Percentiles rank a stretch among this genome's conserved stretches.
Conservation (phyloP, 2,113 vertebrate species). For the Stigmatopora argus region DNA sequence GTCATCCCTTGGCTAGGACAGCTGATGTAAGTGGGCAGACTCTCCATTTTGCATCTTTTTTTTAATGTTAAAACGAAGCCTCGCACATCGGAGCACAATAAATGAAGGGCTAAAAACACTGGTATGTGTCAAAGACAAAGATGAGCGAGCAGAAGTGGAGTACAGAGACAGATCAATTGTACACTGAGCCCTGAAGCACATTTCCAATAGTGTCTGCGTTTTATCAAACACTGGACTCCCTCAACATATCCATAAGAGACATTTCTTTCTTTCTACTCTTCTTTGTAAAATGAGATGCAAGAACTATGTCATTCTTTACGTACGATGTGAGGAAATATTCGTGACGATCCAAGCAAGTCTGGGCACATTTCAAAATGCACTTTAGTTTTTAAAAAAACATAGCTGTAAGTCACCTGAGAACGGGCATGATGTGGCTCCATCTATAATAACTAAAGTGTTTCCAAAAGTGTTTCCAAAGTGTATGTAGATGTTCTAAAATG, state of each 20-base stretch:
- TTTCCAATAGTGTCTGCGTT: slow-evolving; percentile 44
- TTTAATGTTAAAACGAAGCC: slow-evolving; percentile 29
- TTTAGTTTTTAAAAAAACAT: background rate
- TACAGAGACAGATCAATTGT: slow-evolving; percentile 25
- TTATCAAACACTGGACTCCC: slow-evolving; percentile 37
- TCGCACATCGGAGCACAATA: slow-evolving; percentile 28
- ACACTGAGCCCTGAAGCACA: slow-evolving; percentile 47
- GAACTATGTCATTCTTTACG: background rate
- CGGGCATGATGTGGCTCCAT: background rate
- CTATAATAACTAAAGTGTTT: background rate
- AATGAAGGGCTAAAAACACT: slow-evolving; percentile 34
- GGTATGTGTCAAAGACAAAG: slow-evolving; percentile 36
- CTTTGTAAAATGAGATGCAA: slow-evolving; percentile 9
- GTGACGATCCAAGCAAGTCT: background rate
- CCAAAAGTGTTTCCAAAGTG: background rate
- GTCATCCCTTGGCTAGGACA: slow-evolving; percentile 38
- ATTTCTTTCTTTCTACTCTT: slow-evolving; percentile 26
- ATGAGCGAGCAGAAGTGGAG: slow-evolving; percentile 16
- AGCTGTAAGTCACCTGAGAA: background rate
- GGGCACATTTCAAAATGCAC: background rate
- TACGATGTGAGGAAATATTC: background rate
- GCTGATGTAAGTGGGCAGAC: slow-evolving; percentile 29
- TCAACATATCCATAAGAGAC: slow-evolving; percentile 31
- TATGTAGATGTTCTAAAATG: background rate
- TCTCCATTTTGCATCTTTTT: slow-evolving; percentile 42